Evolutionary conservation across 2,888 invertebrate genomes (phyloP).

Genomic region (Isotomurus palustris): DNA sequence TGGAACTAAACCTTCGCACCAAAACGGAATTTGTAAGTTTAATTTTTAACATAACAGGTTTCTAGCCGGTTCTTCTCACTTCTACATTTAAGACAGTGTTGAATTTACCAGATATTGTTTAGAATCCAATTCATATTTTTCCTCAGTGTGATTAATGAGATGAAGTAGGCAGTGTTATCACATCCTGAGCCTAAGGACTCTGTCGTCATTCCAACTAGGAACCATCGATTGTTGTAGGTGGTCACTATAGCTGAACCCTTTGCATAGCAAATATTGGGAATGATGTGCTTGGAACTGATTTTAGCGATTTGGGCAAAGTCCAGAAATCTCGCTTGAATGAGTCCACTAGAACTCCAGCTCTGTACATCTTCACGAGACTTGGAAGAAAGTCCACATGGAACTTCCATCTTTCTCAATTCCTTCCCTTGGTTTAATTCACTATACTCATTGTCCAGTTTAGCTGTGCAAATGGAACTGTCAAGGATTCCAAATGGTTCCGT

Average conservation of each 20-base stretch:
- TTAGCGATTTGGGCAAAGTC: constrained; percentile 11
- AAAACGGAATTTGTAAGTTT: neutral
- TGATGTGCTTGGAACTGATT: neutral
- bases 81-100: neutral
- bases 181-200: constrained; percentile 31
- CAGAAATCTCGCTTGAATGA: constrained; percentile 15
- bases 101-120: constrained; percentile 19
- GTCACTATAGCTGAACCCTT: constrained; percentile 29
- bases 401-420: neutral
- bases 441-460: constrained; percentile 18
- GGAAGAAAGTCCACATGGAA: constrained; percentile 27
- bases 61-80: neutral
- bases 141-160: constrained; percentile 23
- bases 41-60: neutral
- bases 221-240: constrained; percentile 23
- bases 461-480: constrained; percentile 18
- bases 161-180: constrained; percentile 27
- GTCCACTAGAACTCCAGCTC: constrained; percentile 5
- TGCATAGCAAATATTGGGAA: constrained; percentile 24
- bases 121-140: constrained; percentile 27
- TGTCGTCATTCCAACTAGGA: constrained; percentile 25
- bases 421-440: constrained; percentile 6
- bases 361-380: constrained; percentile 13
- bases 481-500: constrained; percentile 22
- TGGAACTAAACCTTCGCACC: constrained; percentile 14